Conservation (phyloP, 2,888 invertebrate species). For the Dryadula phaetusa region DNA sequence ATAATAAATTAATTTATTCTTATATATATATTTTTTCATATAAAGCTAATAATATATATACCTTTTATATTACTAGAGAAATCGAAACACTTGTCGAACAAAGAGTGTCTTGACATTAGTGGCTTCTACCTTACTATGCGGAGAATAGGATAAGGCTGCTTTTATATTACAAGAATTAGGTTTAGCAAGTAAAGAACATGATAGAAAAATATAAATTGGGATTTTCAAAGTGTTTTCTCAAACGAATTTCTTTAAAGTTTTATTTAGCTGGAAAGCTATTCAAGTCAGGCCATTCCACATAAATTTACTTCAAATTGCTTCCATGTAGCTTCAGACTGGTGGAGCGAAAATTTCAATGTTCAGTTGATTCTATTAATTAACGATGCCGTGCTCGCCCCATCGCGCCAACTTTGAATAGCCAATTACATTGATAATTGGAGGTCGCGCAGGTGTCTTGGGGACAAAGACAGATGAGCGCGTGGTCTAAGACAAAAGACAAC, state of each 20-base stretch:
- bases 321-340: constrained; percentile 58
- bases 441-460: constrained; percentile 76
- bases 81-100: too few species aligned
- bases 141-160: too few species aligned
- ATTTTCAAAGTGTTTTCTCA: constrained; percentile 15
- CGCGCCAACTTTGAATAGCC: constrained; percentile 78
- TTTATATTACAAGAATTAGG: not conserved
- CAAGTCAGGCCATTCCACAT: constrained; percentile 55
- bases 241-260: constrained; percentile 32
- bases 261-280: constrained; percentile 38
- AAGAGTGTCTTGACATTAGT: too few species aligned
- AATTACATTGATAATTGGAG: constrained; percentile 82
- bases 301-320: constrained; percentile 58
- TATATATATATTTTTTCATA: too few species aligned
- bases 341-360: constrained; percentile 79
- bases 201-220: constrained; percentile 12
- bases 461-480: constrained; percentile 58
- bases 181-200: not conserved
- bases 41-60: too few species aligned
- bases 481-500: constrained; percentile 44
- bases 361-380: constrained; percentile 81
- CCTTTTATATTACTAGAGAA: too few species aligned
- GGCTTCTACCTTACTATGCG: too few species aligned
- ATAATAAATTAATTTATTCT: too few species aligned
- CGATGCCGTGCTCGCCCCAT: constrained; percentile 72